Evolutionary conservation across 2,888 invertebrate genomes (phyloP), one percentile per base, ranked within the genome.

Genomic region (Papilio demoleus): DNA sequence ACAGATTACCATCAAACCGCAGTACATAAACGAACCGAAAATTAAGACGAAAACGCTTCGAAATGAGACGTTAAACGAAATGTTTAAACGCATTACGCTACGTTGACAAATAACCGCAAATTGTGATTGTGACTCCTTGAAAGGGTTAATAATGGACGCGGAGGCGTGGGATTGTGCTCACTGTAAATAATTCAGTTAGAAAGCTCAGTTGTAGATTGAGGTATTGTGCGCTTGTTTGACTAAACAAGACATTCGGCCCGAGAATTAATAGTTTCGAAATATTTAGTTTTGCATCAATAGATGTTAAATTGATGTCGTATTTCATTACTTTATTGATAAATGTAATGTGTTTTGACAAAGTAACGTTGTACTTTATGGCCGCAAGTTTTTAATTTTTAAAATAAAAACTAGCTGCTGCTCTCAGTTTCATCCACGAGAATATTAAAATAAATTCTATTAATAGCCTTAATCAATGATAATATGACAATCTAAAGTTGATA

Each of bases 81-180:
- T 79, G 79, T 79, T 56, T 80, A 79, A 79, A 74, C 76, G 73
- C 80, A 81, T 84, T 83, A 85, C 78, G 77, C 77, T 80, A 76
- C 74, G 53, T 82, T 87, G 85, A 86, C 91, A 88, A 89, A 89
- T 83, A 88, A 89, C 92, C 92, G 82, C 90, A 92, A 89, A 89
- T 88, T 90, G 88, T 84, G 82, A 90, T 90, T 90, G 87, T 87
- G 84, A 83, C 82, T 84, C 83, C 84, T 83, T 90, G 88, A 90
- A 92, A 88, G 90, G 91, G 89, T 90, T 92, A 90, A 91, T 92
- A 91, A 88, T 89, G 85, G 67, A 76, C 76, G 73, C 76, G 77
- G 81, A 79, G 84, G 78, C 85, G 88, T 86, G 85, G 85, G 87
- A 88, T 86, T 87, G 86, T 86, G 84, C 72, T 75, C 77, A 76